Evolutionary conservation across 2,888 invertebrate genomes (phyloP).

Genomic region (Morinoia aosen): DNA sequence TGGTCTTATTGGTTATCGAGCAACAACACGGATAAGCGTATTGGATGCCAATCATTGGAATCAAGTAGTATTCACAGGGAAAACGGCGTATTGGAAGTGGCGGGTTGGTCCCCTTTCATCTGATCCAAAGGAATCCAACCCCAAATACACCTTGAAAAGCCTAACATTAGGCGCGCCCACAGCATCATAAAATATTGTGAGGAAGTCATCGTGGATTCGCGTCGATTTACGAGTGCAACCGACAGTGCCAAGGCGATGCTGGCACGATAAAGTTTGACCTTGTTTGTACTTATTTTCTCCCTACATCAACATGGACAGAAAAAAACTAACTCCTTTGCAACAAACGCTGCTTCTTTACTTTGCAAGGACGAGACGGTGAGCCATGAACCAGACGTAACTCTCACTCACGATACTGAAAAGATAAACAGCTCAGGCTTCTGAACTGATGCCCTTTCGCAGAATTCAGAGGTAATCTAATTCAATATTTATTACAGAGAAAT

Average conservation of each 20-base stretch:
- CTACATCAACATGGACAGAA: not conserved
- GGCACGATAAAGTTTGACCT: not conserved
- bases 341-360: not conserved
- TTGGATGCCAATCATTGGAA: not conserved
- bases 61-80: not conserved
- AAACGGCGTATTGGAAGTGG: not conserved
- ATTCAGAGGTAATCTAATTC: not conserved
- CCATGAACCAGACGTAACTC: not conserved
- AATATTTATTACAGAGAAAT: too few relatives aligned
- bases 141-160: not conserved
- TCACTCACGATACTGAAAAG: not conserved
- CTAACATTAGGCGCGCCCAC: not conserved
- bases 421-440: not conserved
- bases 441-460: not conserved
- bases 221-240: conserved; percentile 3
- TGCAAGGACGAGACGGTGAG: not conserved
- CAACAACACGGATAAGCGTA: not conserved
- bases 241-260: not conserved
- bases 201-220: not conserved
- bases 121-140: not conserved
- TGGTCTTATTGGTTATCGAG: not conserved
- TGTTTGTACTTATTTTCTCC: not conserved
- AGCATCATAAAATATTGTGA: too few relatives aligned
- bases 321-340: not conserved
- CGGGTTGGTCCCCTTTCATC: not conserved